A percentile compares a stretch with the other conserved stretches of the same genome.
phyloP scores from a whole-genome alignment of 1,140 invertebrate genomes.

The Drosophila busckii region DNA sequence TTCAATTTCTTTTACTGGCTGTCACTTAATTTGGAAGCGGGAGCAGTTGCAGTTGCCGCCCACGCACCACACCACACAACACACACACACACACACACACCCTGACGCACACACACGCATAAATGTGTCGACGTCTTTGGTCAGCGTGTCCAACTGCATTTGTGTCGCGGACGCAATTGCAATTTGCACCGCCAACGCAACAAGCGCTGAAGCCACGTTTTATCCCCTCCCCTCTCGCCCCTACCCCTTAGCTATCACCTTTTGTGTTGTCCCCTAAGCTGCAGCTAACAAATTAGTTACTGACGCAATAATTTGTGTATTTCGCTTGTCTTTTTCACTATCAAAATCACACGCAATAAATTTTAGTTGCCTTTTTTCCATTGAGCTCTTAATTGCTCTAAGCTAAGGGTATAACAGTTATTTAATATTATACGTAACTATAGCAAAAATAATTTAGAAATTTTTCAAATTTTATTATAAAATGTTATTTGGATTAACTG shows the following conservation, averaged over 20 bases:
- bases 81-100: constrained; percentile 12
- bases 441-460: too few relatives aligned
- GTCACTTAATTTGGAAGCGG: constrained; percentile 73
- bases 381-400: too few relatives aligned
- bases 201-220: constrained; percentile 1
- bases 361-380: constrained; percentile 47
- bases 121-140: constrained; percentile 13
- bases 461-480: too few relatives aligned
- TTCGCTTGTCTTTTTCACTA: constrained; percentile 51
- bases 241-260: too few relatives aligned
- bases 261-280: too few relatives aligned
- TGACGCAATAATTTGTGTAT: constrained; percentile 70
- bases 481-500: too few relatives aligned
- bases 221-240: neutral
- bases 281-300: constrained; percentile 67
- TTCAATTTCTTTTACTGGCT: constrained; percentile 60
- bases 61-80: constrained; percentile 21
- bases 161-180: constrained; percentile 38
- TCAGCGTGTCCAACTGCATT: constrained; percentile 2
- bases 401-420: too few relatives aligned
- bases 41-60: constrained; percentile 43
- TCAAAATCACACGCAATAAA: constrained; percentile 77
- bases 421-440: too few relatives aligned
- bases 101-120: constrained; percentile 2
- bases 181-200: constrained; percentile 57